phyloP scores from a whole-genome alignment of 2,888 invertebrate genomes.

The Strigamia crassipes region DNA sequence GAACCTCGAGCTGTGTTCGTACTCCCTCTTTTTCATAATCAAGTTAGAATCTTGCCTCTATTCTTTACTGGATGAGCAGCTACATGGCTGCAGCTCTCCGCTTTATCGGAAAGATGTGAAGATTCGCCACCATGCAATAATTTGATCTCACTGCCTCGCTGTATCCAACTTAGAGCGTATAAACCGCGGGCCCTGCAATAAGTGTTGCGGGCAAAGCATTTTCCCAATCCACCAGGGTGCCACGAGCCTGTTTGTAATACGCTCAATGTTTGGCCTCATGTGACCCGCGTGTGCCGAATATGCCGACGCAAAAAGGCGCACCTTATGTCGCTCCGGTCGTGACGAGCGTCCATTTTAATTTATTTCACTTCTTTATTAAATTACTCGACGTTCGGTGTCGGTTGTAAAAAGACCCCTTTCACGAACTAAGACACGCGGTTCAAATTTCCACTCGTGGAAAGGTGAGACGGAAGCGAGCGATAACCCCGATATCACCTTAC shows the following conservation, averaged over 20 bases:
- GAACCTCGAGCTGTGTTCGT: slow-evolving; percentile 10
- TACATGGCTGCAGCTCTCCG: slow-evolving; percentile 2
- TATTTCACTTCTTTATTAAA: slow-evolving; percentile 21
- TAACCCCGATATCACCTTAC: slow-evolving; percentile 8
- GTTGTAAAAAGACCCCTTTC: slow-evolving; percentile 23
- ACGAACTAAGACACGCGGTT: slow-evolving; percentile 1
- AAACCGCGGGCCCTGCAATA: slow-evolving; percentile 21
- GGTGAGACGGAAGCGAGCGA: slow-evolving; percentile 27
- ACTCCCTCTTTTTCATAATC: slow-evolving; percentile 9
- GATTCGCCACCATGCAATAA: slow-evolving; percentile 26
- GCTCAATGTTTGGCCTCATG: slow-evolving; percentile 16
- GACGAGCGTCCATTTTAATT: slow-evolving; percentile 28
- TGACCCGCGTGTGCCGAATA: neutral
- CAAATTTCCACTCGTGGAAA: slow-evolving; percentile 23
- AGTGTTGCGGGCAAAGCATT: slow-evolving; percentile 31
- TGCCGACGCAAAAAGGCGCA: neutral
- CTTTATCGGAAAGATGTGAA: slow-evolving; percentile 1
- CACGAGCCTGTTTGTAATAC: slow-evolving; percentile 27
- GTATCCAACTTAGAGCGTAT: neutral
- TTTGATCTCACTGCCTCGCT: neutral
- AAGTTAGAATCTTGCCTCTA: slow-evolving; percentile 15
- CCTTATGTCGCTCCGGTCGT: neutral
- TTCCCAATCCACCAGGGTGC: slow-evolving; percentile 13
- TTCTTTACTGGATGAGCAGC: neutral
- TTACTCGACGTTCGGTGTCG: slow-evolving; percentile 29